These are phyloP conservation scores for Drosophila putrida DNA, from an alignment of 2,888 invertebrate species.

Conservation along the genomic window DNA sequence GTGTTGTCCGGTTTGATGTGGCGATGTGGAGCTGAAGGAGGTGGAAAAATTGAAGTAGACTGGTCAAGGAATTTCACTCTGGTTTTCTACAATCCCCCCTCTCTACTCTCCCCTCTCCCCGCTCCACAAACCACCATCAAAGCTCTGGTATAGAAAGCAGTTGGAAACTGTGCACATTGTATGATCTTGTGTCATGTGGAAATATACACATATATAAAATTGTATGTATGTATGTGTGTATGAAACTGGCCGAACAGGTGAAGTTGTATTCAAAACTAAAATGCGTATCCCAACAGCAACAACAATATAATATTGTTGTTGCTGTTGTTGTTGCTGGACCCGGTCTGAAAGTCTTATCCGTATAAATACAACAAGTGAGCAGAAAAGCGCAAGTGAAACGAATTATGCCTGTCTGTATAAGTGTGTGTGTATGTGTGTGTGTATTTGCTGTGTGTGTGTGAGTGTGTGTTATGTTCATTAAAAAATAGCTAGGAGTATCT, in stretches of 20 bases:
- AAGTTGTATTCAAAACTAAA: conserved; percentile 40
- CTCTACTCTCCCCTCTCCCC: too few relatives aligned
- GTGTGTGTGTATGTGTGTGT: conserved; percentile 23
- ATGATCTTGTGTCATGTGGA: conserved; percentile 22
- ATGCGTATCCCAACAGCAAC: conserved; percentile 36
- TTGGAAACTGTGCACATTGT: conserved; percentile 29
- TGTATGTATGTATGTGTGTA: conserved; percentile 4
- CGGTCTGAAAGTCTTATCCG: conserved; percentile 58
- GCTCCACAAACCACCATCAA: conserved; percentile 8
- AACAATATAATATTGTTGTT: conserved; percentile 7
- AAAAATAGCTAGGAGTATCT: conserved; percentile 7
- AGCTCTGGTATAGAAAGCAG: conserved; percentile 45
- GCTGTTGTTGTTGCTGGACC: conserved; percentile 25
- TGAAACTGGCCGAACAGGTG: conserved; percentile 55
- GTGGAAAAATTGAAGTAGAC: conserved; percentile 12
- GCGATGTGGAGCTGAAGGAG: neutral
- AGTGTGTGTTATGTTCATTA: neutral
- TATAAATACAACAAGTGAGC: conserved; percentile 33
- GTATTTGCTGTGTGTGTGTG: neutral
- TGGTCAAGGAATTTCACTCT: conserved; percentile 61
- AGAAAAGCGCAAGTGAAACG: conserved; percentile 64
- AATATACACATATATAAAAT: neutral
- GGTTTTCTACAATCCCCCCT: conserved; percentile 39
- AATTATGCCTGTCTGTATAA: conserved; percentile 39
- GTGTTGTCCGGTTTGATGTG: neutral